Evolutionary conservation across 2,113 vertebrate genomes (phyloP), one percentile per base, ranked within the genome.

Genomic region (Okapia johnstoni): DNA sequence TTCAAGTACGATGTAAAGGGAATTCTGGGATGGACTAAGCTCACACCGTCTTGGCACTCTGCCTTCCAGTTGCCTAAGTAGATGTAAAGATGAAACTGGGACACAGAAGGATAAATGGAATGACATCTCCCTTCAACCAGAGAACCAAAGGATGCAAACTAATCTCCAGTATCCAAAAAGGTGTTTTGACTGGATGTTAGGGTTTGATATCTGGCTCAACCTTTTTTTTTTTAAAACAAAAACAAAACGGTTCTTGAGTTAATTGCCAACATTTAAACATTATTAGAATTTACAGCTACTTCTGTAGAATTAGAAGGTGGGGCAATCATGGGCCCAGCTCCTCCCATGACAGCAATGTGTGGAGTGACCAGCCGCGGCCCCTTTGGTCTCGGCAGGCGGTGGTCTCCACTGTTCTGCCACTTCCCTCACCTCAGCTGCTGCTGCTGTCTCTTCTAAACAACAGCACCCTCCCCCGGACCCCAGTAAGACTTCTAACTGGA

Each of bases 391-490:
- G 0, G 40, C 3, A 2, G n/a, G n/a, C 84, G 30, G 25, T 0
- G 0, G 60, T 2, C 52, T 2, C 36, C 23, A 1, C 5, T 0
- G 5, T 77, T 54, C 25, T 3, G 16, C 84, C 1, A 7, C 63
- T 11, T 16, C 40, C 33, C 0, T 28, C 25, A 8, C 4, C 0
- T 6, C 6, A 0, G 28, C 61, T 25, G 6, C 23, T 50, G 54
- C 36, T 2, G n/a, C 58, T 46, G 3, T 54, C 30, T 33, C 80
- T 66, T 73, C 81, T 30, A 48, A 63, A 48, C 9, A 26, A 9
- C 26, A 48, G 66, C 66, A 73, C 36, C 10, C 36, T 73, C 36
- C 57, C 54, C 63, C n/a, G 3, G 36, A 73, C 11, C 23, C 36
- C 77, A 36, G 28, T 9, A 12, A 83, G 57, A 70, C 55, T 48